Percentiles rank a stretch among this genome's conserved stretches.
Conservation (phyloP, 2,113 vertebrate species). For the Eolophus roseicapilla region DNA sequence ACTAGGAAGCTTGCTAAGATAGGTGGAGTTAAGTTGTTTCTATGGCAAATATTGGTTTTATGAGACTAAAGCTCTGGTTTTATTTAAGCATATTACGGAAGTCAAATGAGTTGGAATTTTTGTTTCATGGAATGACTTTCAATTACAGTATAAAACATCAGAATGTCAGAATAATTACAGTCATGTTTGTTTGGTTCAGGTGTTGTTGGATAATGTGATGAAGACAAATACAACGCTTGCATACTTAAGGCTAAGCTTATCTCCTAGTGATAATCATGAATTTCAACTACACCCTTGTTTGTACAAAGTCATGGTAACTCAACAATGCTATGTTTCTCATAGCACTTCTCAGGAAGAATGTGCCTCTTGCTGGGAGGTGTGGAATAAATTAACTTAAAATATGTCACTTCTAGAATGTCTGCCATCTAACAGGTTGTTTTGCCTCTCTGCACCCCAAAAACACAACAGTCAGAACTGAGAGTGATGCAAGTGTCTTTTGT, state of each 20-base stretch:
- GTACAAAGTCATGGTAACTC: background rate
- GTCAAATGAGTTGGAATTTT: background rate
- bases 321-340: background rate
- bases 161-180: conserved; percentile 14
- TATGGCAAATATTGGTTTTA: conserved; percentile 29
- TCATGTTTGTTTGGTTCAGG: background rate
- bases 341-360: background rate
- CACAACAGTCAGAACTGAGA: background rate
- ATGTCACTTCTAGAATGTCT: background rate
- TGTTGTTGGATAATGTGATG: background rate
- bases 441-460: background rate
- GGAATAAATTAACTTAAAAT: background rate
- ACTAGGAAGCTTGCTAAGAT: background rate
- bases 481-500: background rate
- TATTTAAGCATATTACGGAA: background rate
- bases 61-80: background rate
- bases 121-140: background rate
- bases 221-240: background rate
- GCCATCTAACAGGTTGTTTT: background rate
- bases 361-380: background rate
- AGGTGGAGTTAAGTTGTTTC: background rate
- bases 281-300: conserved; percentile 36
- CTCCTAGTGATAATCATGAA: background rate
- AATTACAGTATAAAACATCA: background rate
- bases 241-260: background rate